These are phyloP conservation scores for Bombyx mori DNA, from an alignment of 1,140 invertebrate species.

Conservation along the genomic window DNA sequence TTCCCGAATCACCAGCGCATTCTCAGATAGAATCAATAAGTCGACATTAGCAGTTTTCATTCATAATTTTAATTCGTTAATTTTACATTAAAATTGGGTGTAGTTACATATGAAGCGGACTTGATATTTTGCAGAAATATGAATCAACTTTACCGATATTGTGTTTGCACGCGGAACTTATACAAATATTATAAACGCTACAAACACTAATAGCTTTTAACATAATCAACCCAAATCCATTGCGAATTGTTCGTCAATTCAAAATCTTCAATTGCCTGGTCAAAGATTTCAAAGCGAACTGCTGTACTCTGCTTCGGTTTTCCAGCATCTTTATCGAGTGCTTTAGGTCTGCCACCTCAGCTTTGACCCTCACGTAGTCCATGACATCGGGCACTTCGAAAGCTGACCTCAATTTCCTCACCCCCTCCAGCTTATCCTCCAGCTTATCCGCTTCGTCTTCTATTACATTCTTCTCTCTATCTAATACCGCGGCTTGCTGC, in stretches of 20 bases:
- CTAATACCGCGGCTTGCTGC: constrained; percentile 24
- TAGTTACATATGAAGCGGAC: not conserved
- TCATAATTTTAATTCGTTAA: no score
- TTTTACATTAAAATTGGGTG: no score
- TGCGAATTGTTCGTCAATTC: constrained; percentile 6
- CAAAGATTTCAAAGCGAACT: constrained; percentile 45
- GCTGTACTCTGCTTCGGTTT: constrained; percentile 64
- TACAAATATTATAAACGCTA: not conserved
- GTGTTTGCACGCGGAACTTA: not conserved
- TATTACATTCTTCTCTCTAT: constrained; percentile 41
- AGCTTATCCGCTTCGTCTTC: constrained; percentile 40
- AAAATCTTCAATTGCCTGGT: constrained; percentile 39
- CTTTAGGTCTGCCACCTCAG: constrained; percentile 61
- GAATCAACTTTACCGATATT: not conserved
- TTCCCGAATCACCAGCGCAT: no score
- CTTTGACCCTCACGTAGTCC: constrained; percentile 71
- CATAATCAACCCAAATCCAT: no score
- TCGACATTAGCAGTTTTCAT: no score
- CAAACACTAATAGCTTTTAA: no score
- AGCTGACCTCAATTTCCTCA: constrained; percentile 41
- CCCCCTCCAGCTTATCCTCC: constrained; percentile 34
- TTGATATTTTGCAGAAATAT: not conserved
- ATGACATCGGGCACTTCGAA: constrained; percentile 71
- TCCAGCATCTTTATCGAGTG: constrained; percentile 64
- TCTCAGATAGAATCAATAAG: no score